These are phyloP conservation scores for Brachirus orientalis DNA, from an alignment of 2,113 vertebrate species.

Conservation along the genomic window DNA sequence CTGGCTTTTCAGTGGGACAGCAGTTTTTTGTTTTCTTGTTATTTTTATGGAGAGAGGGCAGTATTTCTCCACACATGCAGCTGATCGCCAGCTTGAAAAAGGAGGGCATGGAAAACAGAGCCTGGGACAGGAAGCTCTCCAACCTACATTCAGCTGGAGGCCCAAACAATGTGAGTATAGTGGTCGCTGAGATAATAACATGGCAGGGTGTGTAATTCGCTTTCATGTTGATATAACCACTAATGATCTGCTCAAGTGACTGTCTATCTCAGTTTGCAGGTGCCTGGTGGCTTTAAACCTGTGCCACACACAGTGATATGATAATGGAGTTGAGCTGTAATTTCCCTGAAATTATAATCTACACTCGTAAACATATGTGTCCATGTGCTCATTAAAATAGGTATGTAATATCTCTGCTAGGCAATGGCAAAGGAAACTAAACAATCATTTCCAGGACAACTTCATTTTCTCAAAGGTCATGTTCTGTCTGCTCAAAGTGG, in stretches of 20 bases:
- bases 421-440: conserved; percentile 21
- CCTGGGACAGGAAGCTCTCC: conserved; percentile 57
- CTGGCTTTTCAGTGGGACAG: conserved; percentile 11
- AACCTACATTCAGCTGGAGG: conserved; percentile 41
- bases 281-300: conserved; percentile 49
- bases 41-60: conserved; percentile 54
- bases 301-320: conserved; percentile 55
- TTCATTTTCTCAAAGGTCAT: conserved; percentile 40
- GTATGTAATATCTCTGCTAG: conserved; percentile 17
- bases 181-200: conserved; percentile 64
- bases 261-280: conserved; percentile 55
- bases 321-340: conserved; percentile 43
- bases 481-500: conserved; percentile 48
- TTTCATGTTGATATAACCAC: conserved; percentile 65
- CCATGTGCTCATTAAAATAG: conserved; percentile 13
- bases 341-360: conserved; percentile 59
- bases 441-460: conserved; percentile 18
- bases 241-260: conserved; percentile 63
- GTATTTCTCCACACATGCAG: conserved; percentile 33
- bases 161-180: conserved; percentile 32
- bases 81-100: conserved; percentile 11
- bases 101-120: conserved; percentile 39
- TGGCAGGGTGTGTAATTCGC: conserved; percentile 45
- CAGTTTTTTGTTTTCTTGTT: conserved; percentile 15
- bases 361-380: conserved; percentile 27